phyloP scores from a whole-genome alignment of 1,140 invertebrate genomes.

The Trichogramma pretiosum region DNA sequence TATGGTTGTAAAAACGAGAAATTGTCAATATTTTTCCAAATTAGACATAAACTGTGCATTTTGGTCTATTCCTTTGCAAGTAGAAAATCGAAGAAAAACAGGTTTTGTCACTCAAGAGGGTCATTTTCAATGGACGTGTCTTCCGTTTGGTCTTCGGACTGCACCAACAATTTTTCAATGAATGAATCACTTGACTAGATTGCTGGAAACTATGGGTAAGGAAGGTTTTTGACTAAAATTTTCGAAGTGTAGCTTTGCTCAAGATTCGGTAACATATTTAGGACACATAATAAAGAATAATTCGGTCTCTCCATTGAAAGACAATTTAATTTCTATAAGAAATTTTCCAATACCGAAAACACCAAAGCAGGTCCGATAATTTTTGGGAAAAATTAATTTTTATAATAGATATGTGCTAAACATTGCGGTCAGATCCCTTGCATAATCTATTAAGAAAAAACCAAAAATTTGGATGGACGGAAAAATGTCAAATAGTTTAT shows the following conservation, averaged over 20 bases:
- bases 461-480: neutral
- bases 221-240: neutral
- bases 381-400: slow-evolving; percentile 1
- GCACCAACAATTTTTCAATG: neutral
- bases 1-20: neutral
- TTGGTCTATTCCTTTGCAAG: neutral
- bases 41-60: neutral
- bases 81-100: too few species aligned
- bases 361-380: neutral
- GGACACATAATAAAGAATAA: neutral
- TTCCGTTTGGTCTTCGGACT: neutral
- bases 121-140: too few species aligned
- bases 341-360: neutral
- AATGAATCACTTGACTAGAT: neutral
- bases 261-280: neutral
- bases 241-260: neutral
- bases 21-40: neutral
- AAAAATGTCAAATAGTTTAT: neutral
- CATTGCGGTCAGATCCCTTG: neutral
- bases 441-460: neutral
- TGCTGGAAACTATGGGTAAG: neutral
- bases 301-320: neutral
- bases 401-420: neutral
- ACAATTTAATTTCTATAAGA: neutral
- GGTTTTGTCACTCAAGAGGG: too few species aligned